Evolutionary conservation across 2,797 vertebrate genomes (phyloP).

Genomic region (Oryzias sinensis): DNA sequence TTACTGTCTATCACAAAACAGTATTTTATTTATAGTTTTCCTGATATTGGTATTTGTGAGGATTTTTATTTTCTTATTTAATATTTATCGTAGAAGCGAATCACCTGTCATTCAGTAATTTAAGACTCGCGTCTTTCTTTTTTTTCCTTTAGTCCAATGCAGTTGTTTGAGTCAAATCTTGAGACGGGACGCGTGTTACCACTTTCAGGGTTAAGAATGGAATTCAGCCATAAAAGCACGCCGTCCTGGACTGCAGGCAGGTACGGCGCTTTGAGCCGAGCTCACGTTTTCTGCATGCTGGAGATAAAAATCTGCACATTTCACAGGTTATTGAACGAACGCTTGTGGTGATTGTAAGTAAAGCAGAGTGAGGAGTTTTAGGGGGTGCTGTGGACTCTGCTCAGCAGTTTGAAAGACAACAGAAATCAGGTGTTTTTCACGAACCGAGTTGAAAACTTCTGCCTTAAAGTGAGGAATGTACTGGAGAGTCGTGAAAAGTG

Average conservation of each 20-base stretch:
- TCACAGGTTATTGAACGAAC: slow-evolving; percentile 16
- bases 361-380: slow-evolving; percentile 4
- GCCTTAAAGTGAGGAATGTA: slow-evolving; percentile 62
- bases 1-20: slow-evolving; percentile 21
- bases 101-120: slow-evolving; percentile 30
- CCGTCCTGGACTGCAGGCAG: slow-evolving; percentile 33
- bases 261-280: slow-evolving; percentile 43
- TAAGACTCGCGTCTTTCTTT: slow-evolving; percentile 17
- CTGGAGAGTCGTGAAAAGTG: slow-evolving; percentile 62
- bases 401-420: slow-evolving; percentile 18
- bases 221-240: slow-evolving; percentile 43
- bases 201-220: slow-evolving; percentile 49
- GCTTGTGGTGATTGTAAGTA: slow-evolving; percentile 16
- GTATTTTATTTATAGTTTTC: slow-evolving; percentile 14
- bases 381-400: slow-evolving; percentile 9
- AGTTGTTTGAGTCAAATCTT: slow-evolving; percentile 30
- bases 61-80: slow-evolving; percentile 19
- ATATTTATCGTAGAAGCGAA: slow-evolving; percentile 14
- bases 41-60: slow-evolving; percentile 7
- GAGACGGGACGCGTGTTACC: slow-evolving; percentile 35
- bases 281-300: slow-evolving; percentile 55
- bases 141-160: slow-evolving; percentile 9
- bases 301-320: slow-evolving; percentile 53
- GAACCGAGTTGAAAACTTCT: slow-evolving; percentile 45
- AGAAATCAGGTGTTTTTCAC: slow-evolving; percentile 30